Conservation (phyloP, 2,888 invertebrate genomes). For the Dyspetes luteomarginatus region DNA sequence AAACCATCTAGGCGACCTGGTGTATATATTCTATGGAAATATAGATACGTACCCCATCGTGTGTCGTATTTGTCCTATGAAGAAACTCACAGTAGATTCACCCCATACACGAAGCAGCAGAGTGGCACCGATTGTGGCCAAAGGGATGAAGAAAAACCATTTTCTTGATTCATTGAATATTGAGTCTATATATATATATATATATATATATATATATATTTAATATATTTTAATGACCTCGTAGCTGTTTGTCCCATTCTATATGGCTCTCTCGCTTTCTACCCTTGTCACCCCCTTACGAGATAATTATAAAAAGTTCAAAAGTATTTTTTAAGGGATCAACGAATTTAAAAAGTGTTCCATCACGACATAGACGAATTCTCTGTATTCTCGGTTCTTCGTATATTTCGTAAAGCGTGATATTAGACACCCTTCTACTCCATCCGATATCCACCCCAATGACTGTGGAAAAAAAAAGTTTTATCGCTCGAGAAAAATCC, state of each 20-base stretch:
- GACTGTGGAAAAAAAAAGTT: constrained; percentile 42
- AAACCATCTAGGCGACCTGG: constrained; percentile 1
- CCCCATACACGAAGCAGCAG: background rate
- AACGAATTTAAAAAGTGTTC: background rate
- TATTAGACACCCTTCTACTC: constrained; percentile 14
- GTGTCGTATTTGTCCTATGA: constrained; percentile 14
- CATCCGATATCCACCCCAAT: constrained; percentile 10
- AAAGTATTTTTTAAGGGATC: constrained; percentile 35
- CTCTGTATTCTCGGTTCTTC: background rate
- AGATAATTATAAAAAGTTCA: constrained; percentile 37
- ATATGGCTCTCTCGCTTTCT: background rate
- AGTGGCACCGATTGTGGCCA: background rate
- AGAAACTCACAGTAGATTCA: constrained; percentile 4
- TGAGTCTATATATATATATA: no score
- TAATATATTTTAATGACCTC: constrained; percentile 5
- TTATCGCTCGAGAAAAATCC: background rate
- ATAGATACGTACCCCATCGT: constrained; percentile 20
- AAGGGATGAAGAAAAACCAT: background rate
- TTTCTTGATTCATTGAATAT: background rate
- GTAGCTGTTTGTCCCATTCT: background rate
- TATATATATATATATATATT: no score
- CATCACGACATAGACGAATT: constrained; percentile 16
- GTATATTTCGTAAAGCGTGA: constrained; percentile 6
- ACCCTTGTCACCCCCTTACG: constrained; percentile 36
- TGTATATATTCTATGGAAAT: constrained; percentile 18